A percentile compares a stretch with the other conserved stretches of the same genome.
Conservation (phyloP, 2,888 invertebrate species). For the Agrotis puta region DNA sequence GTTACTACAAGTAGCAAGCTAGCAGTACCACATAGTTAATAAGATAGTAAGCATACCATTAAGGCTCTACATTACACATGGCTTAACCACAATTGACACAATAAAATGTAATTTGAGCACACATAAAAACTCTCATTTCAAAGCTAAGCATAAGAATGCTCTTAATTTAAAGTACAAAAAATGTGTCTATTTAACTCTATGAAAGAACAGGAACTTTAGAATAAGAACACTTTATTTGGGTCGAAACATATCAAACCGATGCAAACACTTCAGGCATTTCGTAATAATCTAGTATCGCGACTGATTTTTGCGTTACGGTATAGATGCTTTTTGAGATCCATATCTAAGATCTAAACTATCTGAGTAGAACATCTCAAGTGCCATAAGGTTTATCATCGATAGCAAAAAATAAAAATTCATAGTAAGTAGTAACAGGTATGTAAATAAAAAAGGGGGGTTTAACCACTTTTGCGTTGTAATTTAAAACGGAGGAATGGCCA, state of each 20-base stretch:
- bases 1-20: background rate
- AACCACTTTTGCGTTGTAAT: background rate
- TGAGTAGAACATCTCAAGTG: constrained; percentile 1
- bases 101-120: constrained; percentile 55
- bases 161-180: constrained; percentile 39
- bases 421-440: too few species aligned
- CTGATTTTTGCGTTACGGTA: constrained; percentile 3
- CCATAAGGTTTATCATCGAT: constrained; percentile 11
- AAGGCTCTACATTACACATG: constrained; percentile 33
- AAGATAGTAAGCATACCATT: constrained; percentile 31
- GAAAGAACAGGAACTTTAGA: constrained; percentile 23
- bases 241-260: background rate
- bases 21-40: constrained; percentile 1
- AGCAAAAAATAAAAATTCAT: constrained; percentile 3
- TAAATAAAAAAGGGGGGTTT: background rate
- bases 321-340: background rate
- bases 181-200: background rate
- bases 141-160: constrained; percentile 40
- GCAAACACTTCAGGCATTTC: background rate
- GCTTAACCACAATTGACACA: constrained; percentile 64
- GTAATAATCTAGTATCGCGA: background rate
- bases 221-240: constrained; percentile 10
- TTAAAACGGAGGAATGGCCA: constrained; percentile 18
- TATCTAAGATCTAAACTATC: background rate
- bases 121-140: constrained; percentile 55